Percentiles rank a stretch among this genome's conserved stretches.
Evolutionary conservation across 2,888 invertebrate species (phyloP).

Genomic region (Cremastinae sp.): DNA sequence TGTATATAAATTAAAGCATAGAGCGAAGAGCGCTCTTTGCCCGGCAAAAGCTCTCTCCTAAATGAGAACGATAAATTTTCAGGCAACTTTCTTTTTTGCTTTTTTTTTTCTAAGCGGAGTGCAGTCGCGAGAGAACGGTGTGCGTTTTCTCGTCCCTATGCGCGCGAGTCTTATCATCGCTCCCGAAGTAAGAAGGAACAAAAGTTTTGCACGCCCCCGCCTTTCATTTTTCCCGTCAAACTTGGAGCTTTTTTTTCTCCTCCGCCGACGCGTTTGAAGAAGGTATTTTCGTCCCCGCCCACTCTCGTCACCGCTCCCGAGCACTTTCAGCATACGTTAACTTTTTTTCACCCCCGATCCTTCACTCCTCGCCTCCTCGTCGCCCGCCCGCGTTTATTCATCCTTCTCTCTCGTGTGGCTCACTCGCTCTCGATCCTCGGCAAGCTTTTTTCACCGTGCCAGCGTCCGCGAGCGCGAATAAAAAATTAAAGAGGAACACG

Average conservation of each 20-base stretch:
- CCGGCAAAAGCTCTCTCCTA: slow-evolving; percentile 58
- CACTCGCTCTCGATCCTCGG: slow-evolving; percentile 32
- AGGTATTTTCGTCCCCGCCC: slow-evolving; percentile 35
- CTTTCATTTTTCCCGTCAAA: slow-evolving; percentile 19
- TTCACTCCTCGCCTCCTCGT: too few relatives aligned
- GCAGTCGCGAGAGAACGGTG: slow-evolving; percentile 33
- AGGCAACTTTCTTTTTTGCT: too few relatives aligned
- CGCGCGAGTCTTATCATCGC: slow-evolving; percentile 56
- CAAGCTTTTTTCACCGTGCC: slow-evolving; percentile 1
- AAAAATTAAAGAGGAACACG: too few relatives aligned
- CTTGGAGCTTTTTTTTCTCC: slow-evolving; percentile 28
- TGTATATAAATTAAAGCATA: slow-evolving; percentile 28
- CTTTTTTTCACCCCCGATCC: slow-evolving; percentile 44
- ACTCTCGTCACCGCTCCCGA: slow-evolving; percentile 45
- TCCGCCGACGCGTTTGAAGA: slow-evolving; percentile 32
- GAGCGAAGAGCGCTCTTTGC: slow-evolving; percentile 45
- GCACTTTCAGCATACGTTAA: slow-evolving; percentile 51
- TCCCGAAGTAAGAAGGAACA: slow-evolving; percentile 50
- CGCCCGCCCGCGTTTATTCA: too few relatives aligned
- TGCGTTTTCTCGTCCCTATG: slow-evolving; percentile 25
- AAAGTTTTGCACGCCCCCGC: slow-evolving; percentile 52
- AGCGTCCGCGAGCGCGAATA: too few relatives aligned
- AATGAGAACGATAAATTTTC: slow-evolving; percentile 62
- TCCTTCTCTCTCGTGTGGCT: slow-evolving; percentile 32
- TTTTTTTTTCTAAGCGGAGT: slow-evolving; percentile 48